Conservation (phyloP, 2,113 vertebrate genomes). For the Centropristis striata region DNA sequence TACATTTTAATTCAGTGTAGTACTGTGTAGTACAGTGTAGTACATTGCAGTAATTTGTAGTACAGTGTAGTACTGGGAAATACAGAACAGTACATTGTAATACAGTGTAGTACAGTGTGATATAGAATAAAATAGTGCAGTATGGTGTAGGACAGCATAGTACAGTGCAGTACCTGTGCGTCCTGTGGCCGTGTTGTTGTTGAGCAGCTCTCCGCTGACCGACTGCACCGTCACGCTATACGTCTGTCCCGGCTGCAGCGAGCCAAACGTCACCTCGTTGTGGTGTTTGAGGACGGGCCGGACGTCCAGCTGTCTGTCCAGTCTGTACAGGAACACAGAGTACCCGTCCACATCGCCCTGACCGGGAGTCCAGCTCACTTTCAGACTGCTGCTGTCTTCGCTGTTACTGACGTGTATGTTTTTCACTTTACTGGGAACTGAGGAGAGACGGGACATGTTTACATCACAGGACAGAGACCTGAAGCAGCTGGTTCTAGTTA, state of each 20-base stretch:
- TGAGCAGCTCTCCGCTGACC: slow-evolving; percentile 89
- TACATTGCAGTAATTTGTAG: not conserved
- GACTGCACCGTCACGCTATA: slow-evolving; percentile 90
- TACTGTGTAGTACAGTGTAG: not conserved
- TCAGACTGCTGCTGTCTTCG: slow-evolving; percentile 90
- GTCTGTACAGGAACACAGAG: slow-evolving; percentile 85
- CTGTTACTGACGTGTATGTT: slow-evolving; percentile 91
- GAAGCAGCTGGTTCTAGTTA: not conserved
- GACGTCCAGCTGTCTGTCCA: slow-evolving; percentile 79
- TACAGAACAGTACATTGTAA: no score
- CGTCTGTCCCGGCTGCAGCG: slow-evolving; percentile 90
- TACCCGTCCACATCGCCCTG: slow-evolving; percentile 94
- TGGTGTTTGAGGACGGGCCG: slow-evolving; percentile 88
- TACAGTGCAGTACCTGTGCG: slow-evolving; percentile 86
- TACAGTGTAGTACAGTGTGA: no score
- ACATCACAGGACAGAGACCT: no score
- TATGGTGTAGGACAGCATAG: not conserved
- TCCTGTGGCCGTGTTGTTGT: slow-evolving; percentile 87
- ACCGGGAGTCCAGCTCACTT: slow-evolving; percentile 93
- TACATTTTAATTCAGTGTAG: no score
- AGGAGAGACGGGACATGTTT: not conserved
- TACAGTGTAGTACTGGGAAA: not conserved
- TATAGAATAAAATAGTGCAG: no score
- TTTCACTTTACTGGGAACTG: slow-evolving; percentile 95
- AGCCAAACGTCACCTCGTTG: slow-evolving; percentile 87